phyloP scores from a whole-genome alignment of 1,140 invertebrate species.

The Rhynchophorus ferrugineus region DNA sequence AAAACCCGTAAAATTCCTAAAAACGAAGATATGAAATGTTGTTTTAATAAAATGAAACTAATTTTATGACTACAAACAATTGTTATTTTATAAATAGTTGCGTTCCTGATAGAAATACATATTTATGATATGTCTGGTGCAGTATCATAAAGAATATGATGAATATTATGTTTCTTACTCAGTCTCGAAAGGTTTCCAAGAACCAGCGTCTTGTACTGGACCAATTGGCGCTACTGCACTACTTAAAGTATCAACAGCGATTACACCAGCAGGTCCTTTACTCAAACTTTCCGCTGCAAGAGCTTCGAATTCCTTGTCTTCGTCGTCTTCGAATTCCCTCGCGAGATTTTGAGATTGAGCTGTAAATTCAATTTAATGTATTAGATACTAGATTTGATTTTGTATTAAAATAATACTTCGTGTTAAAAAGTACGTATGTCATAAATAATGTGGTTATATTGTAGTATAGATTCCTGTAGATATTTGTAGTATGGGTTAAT shows the following conservation, averaged over 20 bases:
- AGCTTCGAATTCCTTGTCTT: constrained; percentile 66
- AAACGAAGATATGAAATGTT: too few relatives aligned
- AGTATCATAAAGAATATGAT: not conserved
- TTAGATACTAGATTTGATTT: not conserved
- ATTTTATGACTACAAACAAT: too few relatives aligned
- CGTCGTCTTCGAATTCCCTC: constrained; percentile 41
- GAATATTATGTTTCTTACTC: constrained; percentile 15
- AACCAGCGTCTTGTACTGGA: constrained; percentile 35
- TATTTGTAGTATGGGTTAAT: too few relatives aligned
- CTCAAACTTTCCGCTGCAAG: constrained; percentile 64
- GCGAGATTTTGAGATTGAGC: not conserved
- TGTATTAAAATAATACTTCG: too few relatives aligned
- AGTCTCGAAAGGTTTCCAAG: constrained; percentile 55
- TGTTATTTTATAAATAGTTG: too few relatives aligned
- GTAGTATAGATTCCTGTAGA: too few relatives aligned
- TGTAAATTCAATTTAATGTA: not conserved
- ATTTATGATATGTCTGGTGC: not conserved
- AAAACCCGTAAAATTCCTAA: too few relatives aligned
- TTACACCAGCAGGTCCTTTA: constrained; percentile 44
- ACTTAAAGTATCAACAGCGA: constrained; percentile 6
- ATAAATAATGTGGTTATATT: too few relatives aligned
- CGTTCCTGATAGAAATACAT: too few relatives aligned
- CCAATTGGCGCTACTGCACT: not conserved
- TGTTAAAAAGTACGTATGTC: too few relatives aligned
- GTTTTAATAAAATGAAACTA: too few relatives aligned